phyloP scores from a whole-genome alignment of 2,888 invertebrate genomes.

The Lasioglossum figueresi region DNA sequence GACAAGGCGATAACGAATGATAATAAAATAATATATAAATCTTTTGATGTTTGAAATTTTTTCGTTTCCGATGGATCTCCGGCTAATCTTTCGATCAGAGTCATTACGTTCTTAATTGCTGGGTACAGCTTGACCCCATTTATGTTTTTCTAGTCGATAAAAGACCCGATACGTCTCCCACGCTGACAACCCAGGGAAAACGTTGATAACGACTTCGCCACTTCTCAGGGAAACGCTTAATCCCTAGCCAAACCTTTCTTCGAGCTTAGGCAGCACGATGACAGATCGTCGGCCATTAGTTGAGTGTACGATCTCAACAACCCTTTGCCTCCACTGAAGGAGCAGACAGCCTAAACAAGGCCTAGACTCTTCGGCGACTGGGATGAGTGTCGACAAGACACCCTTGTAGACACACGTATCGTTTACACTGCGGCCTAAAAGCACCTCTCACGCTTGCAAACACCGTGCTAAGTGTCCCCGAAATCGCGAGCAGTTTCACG shows the following conservation, averaged over 20 bases:
- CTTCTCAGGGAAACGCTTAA: constrained; percentile 12
- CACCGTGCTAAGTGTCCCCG: not conserved
- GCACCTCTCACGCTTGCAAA: constrained; percentile 20
- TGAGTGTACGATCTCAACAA: constrained; percentile 15
- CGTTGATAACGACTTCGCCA: not conserved
- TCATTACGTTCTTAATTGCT: not conserved
- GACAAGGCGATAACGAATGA: too few species aligned
- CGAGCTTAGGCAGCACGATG: constrained; percentile 3
- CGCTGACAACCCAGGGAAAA: not conserved
- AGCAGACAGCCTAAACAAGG: constrained; percentile 22
- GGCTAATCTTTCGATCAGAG: not conserved
- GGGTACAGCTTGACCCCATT: not conserved
- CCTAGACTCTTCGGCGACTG: constrained; percentile 11
- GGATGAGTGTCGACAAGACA: not conserved
- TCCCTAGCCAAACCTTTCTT: not conserved
- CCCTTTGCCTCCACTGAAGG: constrained; percentile 1
- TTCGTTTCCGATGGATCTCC: not conserved
- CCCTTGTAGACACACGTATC: constrained; percentile 21
- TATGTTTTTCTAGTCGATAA: not conserved
- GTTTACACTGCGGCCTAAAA: constrained; percentile 24
- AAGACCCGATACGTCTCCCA: not conserved
- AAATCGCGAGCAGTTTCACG: not conserved
- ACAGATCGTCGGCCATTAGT: constrained; percentile 24
- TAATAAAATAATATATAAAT: too few species aligned
- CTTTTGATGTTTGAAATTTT: not conserved